A percentile compares a stretch with the other conserved stretches of the same genome.
Evolutionary conservation across 2,888 invertebrate species (phyloP).

Genomic region (Eumerus sabulonum): DNA sequence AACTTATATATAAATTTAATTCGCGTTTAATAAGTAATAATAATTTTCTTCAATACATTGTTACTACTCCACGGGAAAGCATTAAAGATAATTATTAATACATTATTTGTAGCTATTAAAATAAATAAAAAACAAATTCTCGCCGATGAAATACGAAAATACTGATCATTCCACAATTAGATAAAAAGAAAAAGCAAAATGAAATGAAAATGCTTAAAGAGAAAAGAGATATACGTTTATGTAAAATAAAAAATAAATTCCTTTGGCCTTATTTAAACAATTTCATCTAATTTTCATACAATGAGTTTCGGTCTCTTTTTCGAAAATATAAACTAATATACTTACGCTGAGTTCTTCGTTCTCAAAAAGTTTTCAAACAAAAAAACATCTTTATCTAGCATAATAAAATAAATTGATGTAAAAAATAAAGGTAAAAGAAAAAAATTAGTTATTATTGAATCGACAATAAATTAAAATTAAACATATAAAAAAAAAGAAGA

Average conservation of each 20-base stretch:
- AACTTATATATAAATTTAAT: slow-evolving; percentile 32
- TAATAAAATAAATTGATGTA: slow-evolving; percentile 43
- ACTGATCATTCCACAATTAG: slow-evolving; percentile 62
- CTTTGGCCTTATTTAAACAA: slow-evolving; percentile 59
- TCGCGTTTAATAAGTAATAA: slow-evolving; percentile 54
- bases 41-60: slow-evolving; percentile 47
- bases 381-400: slow-evolving; percentile 19
- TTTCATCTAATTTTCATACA: slow-evolving; percentile 34
- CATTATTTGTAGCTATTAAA: slow-evolving; percentile 49
- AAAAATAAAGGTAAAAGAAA: slow-evolving; percentile 29
- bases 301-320: no score
- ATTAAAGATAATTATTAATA: slow-evolving; percentile 26
- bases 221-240: no score
- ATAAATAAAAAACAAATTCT: slow-evolving; percentile 10
- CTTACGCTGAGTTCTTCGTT: slow-evolving; percentile 48
- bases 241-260: slow-evolving; percentile 31
- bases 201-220: slow-evolving; percentile 16
- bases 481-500: slow-evolving; percentile 14
- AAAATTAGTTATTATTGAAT: slow-evolving; percentile 56
- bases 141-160: slow-evolving; percentile 17
- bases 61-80: slow-evolving; percentile 48
- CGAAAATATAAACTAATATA: slow-evolving; percentile 12
- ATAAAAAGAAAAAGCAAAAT: slow-evolving; percentile 14
- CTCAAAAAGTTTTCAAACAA: slow-evolving; percentile 1
- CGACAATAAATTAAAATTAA: slow-evolving; percentile 65